Base-by-base conservation (phyloP, 2,888 invertebrate species). In the Biston stratarius region DNA sequence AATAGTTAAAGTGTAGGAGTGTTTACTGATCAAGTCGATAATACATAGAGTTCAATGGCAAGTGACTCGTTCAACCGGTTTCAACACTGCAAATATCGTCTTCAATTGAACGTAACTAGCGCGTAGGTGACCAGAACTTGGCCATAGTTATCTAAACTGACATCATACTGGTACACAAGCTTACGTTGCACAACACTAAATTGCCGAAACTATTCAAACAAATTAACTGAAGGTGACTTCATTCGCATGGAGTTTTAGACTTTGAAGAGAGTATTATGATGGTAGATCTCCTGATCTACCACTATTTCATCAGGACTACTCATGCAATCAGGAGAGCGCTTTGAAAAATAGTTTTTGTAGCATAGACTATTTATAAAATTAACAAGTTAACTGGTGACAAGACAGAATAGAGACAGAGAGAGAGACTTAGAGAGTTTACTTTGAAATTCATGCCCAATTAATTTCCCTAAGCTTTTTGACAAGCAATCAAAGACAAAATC, bases 41-140 rank as follows among this genome's bases (percentile, higher is more conserved):
- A 74, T 69, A 69, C 68, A 53, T 49, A 49, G 74, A 76, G 75
- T 76, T 75, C 79, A 74, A 74, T 77, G 63, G 73, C 70, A 66
- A 67, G 61, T 53, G 64, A 81, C 77, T 65, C 70, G 75, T 73
- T 36, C 55, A 72, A 78, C 80, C 73, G 74, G 79, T 82, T 76
- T 71, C 71, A 72, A 75, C 70, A 70, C 62, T 60, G 77, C 74
- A 75, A 74, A 76, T 70, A 81, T 69, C 69, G 73, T 75, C 70
- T 73, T 79, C 80, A 84, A 88, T 87, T 88, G 84, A 78, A 75
- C 72, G 79, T 86, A 87, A 88, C 82, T 75, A 80, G 75, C 71
- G 86, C 84, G 88, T 88, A 85, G 88, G 88, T 81, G 84, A 79
- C 74, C 72, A 70, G 61, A 68, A 74, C 70, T 74, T 67, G 71